Evolutionary conservation across 2,797 vertebrate genomes (phyloP).

Genomic region (Phaenicophaeus curvirostris): DNA sequence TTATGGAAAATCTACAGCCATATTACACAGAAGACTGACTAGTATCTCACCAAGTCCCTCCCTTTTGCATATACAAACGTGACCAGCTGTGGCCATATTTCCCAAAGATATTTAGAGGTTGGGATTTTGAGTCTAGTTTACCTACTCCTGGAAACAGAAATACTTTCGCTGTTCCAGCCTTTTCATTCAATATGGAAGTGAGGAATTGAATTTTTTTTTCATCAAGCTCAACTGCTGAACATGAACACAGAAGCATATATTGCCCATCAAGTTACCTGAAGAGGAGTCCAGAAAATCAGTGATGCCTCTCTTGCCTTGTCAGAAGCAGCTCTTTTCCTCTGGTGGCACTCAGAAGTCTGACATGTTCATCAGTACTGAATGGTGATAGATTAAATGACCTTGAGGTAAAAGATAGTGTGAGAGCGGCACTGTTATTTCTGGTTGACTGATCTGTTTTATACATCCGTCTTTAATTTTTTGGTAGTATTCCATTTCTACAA

Average conservation of each 20-base stretch:
- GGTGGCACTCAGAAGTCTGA: fast-evolving
- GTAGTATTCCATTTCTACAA: not conserved
- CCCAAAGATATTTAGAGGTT: not conserved
- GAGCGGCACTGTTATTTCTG: not conserved
- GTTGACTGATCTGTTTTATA: not conserved
- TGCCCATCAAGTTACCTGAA: not conserved
- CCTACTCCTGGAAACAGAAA: not conserved
- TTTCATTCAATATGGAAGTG: not conserved
- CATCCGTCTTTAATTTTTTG: not conserved
- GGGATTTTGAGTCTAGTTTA: not conserved
- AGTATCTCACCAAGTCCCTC: not conserved
- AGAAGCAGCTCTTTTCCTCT: not conserved
- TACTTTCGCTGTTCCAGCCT: not conserved
- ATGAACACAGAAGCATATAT: not conserved
- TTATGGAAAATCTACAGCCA: not conserved
- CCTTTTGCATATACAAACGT: not conserved
- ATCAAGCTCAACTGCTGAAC: not conserved
- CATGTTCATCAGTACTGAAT: not conserved
- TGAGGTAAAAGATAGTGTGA: not conserved
- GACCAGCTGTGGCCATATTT: not conserved
- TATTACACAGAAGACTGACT: not conserved
- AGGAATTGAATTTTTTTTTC: not conserved
- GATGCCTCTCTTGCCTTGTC: not conserved
- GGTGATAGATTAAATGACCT: not conserved
- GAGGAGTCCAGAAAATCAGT: not conserved